A percentile compares a stretch with the other conserved stretches of the same genome.
Conservation (phyloP, 2,113 vertebrate species). For the Turdus rufiventris region DNA sequence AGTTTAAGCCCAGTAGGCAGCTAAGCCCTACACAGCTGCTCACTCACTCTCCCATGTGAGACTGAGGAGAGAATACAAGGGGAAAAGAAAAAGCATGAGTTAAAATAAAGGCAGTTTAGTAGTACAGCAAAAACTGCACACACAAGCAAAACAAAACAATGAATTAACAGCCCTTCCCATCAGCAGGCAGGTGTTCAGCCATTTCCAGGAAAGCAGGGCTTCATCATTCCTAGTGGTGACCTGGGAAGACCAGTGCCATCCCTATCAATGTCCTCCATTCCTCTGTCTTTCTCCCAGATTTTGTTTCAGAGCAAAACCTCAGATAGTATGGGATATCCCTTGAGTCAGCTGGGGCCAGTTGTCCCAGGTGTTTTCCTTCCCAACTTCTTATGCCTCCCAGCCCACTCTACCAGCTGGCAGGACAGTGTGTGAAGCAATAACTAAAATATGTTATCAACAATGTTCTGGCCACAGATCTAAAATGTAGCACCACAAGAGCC, state of each 20-base stretch:
- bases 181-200: background rate
- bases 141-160: background rate
- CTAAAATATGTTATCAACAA: background rate
- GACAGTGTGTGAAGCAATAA: background rate
- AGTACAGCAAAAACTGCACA: background rate
- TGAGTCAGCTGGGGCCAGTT: background rate
- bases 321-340: background rate
- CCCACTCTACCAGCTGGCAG: background rate
- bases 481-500: background rate
- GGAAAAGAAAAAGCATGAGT: background rate
- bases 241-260: accelerated
- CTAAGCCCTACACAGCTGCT: background rate
- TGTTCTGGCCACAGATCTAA: background rate
- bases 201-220: background rate
- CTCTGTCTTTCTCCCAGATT: background rate
- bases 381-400: background rate
- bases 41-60: accelerated
- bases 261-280: accelerated
- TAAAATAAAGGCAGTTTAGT: background rate
- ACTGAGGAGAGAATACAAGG: background rate
- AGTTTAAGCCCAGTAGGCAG: background rate
- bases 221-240: background rate
- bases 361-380: background rate
- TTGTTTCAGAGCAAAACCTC: background rate
- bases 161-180: background rate